These are phyloP conservation scores for Chloebia gouldiae DNA, from an alignment of 2,113 vertebrate species.

Conservation along the genomic window DNA sequence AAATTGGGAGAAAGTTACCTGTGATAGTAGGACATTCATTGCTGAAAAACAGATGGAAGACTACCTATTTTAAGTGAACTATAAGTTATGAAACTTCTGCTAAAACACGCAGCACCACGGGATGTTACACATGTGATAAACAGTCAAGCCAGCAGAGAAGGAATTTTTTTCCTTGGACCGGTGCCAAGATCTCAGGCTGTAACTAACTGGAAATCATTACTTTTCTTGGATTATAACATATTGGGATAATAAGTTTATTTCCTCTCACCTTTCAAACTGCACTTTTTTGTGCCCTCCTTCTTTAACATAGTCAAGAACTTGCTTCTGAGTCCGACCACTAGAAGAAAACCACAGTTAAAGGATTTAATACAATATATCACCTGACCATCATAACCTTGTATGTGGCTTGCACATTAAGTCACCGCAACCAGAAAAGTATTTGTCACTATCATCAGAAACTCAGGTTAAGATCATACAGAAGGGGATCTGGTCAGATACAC, in stretches of 20 bases:
- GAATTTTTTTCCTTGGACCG: not conserved
- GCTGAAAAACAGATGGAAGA: slow-evolving; percentile 6
- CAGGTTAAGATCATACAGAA: not conserved
- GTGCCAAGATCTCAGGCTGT: not conserved
- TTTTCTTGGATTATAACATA: not conserved
- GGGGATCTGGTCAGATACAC: not conserved
- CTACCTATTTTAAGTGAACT: not conserved
- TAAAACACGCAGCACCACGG: not conserved
- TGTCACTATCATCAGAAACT: not conserved
- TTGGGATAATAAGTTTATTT: not conserved
- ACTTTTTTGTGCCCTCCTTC: slow-evolving; percentile 97
- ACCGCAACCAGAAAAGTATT: not conserved
- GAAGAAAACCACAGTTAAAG: not conserved
- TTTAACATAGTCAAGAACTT: slow-evolving; percentile 95
- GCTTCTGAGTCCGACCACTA: slow-evolving; percentile 98
- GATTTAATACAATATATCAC: not conserved
- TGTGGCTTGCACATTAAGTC: not conserved
- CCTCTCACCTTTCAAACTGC: slow-evolving; percentile 93
- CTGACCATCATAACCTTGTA: not conserved
- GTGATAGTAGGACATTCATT: not conserved
- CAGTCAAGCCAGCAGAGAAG: not conserved
- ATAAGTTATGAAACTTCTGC: not conserved
- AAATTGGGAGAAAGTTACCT: not conserved
- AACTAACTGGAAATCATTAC: not conserved
- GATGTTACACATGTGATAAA: not conserved